These are phyloP conservation scores for Epicampocera succincta DNA, from an alignment of 2,888 invertebrate species.

Conservation along the genomic window DNA sequence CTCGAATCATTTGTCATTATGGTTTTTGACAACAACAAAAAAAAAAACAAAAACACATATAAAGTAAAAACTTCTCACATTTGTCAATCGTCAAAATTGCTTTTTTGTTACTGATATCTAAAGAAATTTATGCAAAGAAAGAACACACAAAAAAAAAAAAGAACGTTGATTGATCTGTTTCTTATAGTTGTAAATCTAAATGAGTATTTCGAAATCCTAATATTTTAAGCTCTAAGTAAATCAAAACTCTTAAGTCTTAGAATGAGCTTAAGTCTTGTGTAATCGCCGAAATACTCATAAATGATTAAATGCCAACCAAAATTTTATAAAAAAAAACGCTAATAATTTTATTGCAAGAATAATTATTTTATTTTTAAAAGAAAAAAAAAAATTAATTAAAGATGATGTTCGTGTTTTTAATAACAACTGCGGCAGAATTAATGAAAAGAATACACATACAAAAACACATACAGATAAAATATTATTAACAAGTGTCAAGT, in stretches of 20 bases:
- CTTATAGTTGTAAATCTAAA: conserved; percentile 30
- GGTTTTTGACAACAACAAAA: conserved; percentile 3
- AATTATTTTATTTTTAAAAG: too few relatives aligned
- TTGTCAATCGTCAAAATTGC: conserved; percentile 62
- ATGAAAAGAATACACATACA: neutral
- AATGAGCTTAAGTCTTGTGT: conserved; percentile 54
- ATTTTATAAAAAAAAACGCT: neutral
- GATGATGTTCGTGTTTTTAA: neutral
- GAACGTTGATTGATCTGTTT: neutral
- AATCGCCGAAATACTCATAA: conserved; percentile 51
- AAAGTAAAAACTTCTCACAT: conserved; percentile 64
- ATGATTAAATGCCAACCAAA: conserved; percentile 45
- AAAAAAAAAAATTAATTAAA: too few relatives aligned
- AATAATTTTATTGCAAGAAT: conserved; percentile 13
- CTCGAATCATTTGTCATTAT: conserved; percentile 12
- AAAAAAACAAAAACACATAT: neutral
- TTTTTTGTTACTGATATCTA: conserved; percentile 54
- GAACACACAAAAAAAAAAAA: too few relatives aligned
- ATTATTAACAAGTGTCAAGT: too few relatives aligned
- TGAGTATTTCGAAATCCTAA: conserved; percentile 12
- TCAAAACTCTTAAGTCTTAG: neutral
- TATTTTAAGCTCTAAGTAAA: conserved; percentile 19
- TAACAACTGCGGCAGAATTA: neutral
- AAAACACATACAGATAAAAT: too few relatives aligned
- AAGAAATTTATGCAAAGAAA: conserved; percentile 6